Evolutionary conservation across 2,113 vertebrate species (phyloP).

Genomic region (Capreolus pygargus): DNA sequence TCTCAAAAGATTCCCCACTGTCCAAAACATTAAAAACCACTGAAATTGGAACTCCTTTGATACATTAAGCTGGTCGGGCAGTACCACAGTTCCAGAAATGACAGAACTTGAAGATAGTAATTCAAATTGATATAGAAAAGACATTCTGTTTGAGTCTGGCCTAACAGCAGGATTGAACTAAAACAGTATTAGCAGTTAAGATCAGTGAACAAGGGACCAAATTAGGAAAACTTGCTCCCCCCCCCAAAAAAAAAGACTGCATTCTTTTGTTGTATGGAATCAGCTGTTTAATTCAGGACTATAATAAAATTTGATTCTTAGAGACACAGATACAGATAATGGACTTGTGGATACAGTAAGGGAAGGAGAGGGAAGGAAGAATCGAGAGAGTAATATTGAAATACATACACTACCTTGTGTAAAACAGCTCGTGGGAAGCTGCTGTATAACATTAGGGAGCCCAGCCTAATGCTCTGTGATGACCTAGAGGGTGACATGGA

Average conservation of each 20-base stretch:
- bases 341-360: background rate
- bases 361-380: background rate
- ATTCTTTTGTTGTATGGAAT: background rate
- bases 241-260: background rate
- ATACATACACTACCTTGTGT: background rate
- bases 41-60: background rate
- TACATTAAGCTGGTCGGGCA: background rate
- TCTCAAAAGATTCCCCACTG: background rate
- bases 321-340: background rate
- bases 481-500: background rate
- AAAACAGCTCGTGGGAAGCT: background rate
- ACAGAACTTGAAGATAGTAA: background rate
- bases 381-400: background rate
- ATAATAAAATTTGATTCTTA: background rate
- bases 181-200: background rate
- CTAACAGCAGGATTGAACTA: background rate
- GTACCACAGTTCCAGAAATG: background rate
- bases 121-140: background rate
- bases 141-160: background rate
- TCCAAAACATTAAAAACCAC: background rate
- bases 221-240: background rate
- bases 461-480: background rate
- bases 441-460: background rate
- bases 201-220: background rate
- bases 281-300: background rate